phyloP scores from a whole-genome alignment of 1,140 invertebrate genomes.

The Neoseiulus cucumeris region DNA sequence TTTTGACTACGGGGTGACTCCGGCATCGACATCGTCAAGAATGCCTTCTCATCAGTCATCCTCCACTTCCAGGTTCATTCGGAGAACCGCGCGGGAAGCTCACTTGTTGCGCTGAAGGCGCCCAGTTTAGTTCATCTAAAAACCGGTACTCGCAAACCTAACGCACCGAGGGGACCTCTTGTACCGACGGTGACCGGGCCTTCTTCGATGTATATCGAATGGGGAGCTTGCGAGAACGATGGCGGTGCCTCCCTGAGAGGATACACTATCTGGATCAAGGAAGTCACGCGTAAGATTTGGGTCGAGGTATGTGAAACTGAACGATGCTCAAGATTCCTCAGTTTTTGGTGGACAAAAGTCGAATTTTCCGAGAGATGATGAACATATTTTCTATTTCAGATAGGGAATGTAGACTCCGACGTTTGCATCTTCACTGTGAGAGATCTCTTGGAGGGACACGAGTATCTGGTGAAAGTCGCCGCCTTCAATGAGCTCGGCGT shows the following conservation, averaged over 20 bases:
- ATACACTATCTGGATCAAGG: constrained; percentile 79
- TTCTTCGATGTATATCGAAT: constrained; percentile 66
- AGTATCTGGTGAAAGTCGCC: constrained; percentile 70
- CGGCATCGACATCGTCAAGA: too few relatives aligned
- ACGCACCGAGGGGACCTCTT: constrained; percentile 34
- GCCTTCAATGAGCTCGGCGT: constrained; percentile 85
- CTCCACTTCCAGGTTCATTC: not conserved
- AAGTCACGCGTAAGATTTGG: constrained; percentile 81
- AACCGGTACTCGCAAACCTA: constrained; percentile 5
- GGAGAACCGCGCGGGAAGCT: not conserved
- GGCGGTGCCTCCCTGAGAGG: constrained; percentile 70
- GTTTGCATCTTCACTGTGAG: constrained; percentile 57
- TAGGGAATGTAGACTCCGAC: constrained; percentile 57
- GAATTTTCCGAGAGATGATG: too few relatives aligned
- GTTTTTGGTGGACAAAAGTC: too few relatives aligned
- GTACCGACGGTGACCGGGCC: constrained; percentile 59
- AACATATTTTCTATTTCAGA: not conserved
- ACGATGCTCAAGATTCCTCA: too few relatives aligned
- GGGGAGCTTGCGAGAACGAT: constrained; percentile 78
- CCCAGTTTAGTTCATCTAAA: not conserved
- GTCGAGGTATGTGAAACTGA: constrained; percentile 47
- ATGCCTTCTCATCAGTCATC: too few relatives aligned
- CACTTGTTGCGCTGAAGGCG: not conserved
- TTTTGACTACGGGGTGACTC: too few relatives aligned
- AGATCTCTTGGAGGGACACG: constrained; percentile 61